Evolutionary conservation across 2,797 vertebrate genomes (phyloP), one percentile per base, ranked within the genome.

Genomic region (Tapera naevia): DNA sequence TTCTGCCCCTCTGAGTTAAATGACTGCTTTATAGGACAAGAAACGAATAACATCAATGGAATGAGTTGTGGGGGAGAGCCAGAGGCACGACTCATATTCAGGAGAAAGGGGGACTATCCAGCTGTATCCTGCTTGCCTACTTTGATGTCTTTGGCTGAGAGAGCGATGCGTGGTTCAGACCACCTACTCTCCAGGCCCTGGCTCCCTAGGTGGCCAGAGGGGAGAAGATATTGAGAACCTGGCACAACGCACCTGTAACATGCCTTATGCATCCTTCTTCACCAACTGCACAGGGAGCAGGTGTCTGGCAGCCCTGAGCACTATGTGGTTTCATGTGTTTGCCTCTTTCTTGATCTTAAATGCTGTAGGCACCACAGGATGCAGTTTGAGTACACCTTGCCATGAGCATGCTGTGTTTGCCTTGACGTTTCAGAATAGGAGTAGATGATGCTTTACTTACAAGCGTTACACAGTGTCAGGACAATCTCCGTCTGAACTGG

Each of bases 101-200:
- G 91, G 73, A 65, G 91, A 75, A 56, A 70, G 41, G 10, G 22
- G 93, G 50, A 92, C 60, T 22, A n/a, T 87, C 76, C 96, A 96
- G 90, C 90, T 94, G 90, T 48, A 17, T 88, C 80, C 90, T 80
- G 58, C 80, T 78, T 5, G 30, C 32, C 54, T 89, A 23, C 75
- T 95, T 71, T 88, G 88, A 88, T 95, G 76, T 67, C 53, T 87
- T 80, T 95, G 93, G 80, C 94, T 60, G 50, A 66, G 35, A 69
- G 28, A 58, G 39, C 50, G 57, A 28, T 0, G 0, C 0, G 0
- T 54, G 88, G 37, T 13, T 72, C 92, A 90, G 92, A 84, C 92
- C 93, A 96, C 88, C 95, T 91, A 88, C 73, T 17, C 45, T 37
- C 50, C 50, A 65, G 78, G 23, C 57, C 27, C n/a, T 33, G 57